These are phyloP conservation scores for Phrynosoma platyrhinos DNA, from an alignment of 2,113 vertebrate species.

Conservation along the genomic window DNA sequence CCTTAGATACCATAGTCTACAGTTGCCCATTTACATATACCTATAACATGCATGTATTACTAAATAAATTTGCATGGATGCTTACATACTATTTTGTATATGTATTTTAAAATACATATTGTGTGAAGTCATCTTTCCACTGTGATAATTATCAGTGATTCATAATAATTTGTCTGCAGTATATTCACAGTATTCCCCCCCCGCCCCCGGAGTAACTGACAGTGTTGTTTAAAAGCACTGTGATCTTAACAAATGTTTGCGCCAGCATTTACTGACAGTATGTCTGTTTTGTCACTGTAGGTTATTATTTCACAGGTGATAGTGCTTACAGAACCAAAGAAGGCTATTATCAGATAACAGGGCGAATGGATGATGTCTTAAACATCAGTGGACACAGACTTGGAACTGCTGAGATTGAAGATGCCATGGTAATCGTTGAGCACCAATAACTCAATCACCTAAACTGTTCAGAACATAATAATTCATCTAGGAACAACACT, in stretches of 20 bases:
- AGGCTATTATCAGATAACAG: conserved; percentile 92
- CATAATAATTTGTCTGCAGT: neutral
- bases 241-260: neutral
- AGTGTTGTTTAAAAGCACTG: neutral
- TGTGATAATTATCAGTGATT: neutral
- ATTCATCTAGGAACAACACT: neutral
- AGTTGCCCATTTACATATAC: neutral
- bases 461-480: neutral
- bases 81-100: neutral
- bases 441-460: neutral
- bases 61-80: neutral
- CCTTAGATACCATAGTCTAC: no score
- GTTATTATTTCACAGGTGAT: conserved; percentile 91
- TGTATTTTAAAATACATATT: neutral
- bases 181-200: neutral
- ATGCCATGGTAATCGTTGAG: conserved; percentile 85
- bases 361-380: conserved; percentile 92
- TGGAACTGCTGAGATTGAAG: conserved; percentile 92
- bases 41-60: neutral
- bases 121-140: neutral
- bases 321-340: conserved; percentile 82
- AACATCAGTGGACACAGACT: conserved; percentile 92
- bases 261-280: conserved; percentile 5
- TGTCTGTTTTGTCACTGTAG: conserved; percentile 59
- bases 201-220: neutral